Base-by-base conservation (phyloP, 92 coral and sea anemone species). In the Bergia sp. region DNA sequence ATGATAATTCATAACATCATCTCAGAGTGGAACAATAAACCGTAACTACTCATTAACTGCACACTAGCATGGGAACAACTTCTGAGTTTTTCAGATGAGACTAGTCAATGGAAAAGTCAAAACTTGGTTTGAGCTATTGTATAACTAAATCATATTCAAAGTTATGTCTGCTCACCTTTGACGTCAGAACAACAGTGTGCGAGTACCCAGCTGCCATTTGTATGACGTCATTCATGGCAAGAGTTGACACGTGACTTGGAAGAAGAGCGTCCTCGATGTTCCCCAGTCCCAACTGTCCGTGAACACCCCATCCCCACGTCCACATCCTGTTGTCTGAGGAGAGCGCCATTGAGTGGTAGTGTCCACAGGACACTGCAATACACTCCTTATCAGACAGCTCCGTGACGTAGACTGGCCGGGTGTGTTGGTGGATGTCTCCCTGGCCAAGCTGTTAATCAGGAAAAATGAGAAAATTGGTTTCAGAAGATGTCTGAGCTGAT, bases 281-380 rank as follows among this genome's bases (percentile, higher is more conserved):
- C 15, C 97, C 99, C 90, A 95, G 87, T 41, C 99, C 99, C 77
- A 97, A 64, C 91, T 97, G 99, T 7, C 99, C 99, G 84, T 97
- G 99, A 18, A 97, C 99, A 36, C 99, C 99, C 99, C 99, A 97
- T 15, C 99, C 99, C 99, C 99, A 97, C 1, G 98, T 81, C 98
- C 97, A 97, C 92, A 95, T 93, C 81, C 94, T 76, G 76, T 91
- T 96, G 90, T 95, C 98, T 39, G 97, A 95, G 9, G 98, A 95
- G 47, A 97, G 92, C 11, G 99, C 98, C 90, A 97, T 82, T 38
- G 99, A 97, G 73, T 97, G 99, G 89, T 95, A 95, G 89, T 97
- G 96, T 37, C 99, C 99, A 81, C 99, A 97, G 8, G 93, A 61
- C 36, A 97, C 94, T 3, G 98, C 96, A 43, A 94, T 89, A 86